Evolutionary conservation across 2,113 vertebrate species (phyloP).

Genomic region (Emberiza fucata): DNA sequence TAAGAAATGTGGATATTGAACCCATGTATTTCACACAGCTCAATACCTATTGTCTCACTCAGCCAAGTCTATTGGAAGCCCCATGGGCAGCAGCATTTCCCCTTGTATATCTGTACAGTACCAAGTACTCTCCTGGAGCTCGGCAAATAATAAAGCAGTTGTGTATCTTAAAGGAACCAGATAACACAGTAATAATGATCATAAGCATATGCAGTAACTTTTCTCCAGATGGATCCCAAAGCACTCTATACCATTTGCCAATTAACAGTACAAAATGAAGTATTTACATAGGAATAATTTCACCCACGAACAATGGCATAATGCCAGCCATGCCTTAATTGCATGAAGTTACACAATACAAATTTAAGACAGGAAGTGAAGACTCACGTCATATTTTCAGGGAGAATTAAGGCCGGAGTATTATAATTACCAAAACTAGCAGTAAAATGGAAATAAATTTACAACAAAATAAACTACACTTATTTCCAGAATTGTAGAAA

Average conservation of each 20-base stretch:
- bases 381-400: constrained; percentile 21
- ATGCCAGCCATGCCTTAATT: constrained; percentile 51
- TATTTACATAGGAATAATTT: constrained; percentile 63
- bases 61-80: background rate
- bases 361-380: constrained; percentile 53
- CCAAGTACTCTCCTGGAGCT: background rate
- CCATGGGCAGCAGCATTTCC: background rate
- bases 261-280: constrained; percentile 53
- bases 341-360: constrained; percentile 42
- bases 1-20: background rate
- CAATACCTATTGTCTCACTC: background rate
- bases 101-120: background rate
- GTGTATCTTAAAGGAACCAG: constrained; percentile 29
- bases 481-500: background rate
- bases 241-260: constrained; percentile 53
- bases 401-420: background rate
- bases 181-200: constrained; percentile 46
- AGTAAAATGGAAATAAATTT: constrained; percentile 4
- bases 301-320: constrained; percentile 53
- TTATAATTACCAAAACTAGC: background rate
- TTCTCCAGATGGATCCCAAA: constrained; percentile 65
- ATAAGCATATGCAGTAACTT: constrained; percentile 45
- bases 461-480: background rate
- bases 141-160: constrained; percentile 19
- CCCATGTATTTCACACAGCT: background rate